Evolutionary conservation across 2,888 invertebrate genomes (phyloP).

Genomic region (Tromatobia lineatoria): DNA sequence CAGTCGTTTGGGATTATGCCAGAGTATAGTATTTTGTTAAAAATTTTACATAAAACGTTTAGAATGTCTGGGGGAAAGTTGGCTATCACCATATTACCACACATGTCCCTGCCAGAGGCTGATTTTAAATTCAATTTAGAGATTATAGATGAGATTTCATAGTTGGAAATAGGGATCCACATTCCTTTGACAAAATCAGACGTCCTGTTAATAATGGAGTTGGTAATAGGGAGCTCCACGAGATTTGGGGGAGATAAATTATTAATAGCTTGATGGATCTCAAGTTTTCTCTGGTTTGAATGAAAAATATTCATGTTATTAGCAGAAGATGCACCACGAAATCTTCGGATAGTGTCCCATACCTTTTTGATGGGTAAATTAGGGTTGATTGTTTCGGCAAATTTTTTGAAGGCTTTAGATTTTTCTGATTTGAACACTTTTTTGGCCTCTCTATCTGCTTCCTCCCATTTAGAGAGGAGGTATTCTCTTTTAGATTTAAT

Average conservation of each 20-base stretch:
- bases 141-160: neutral
- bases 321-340: neutral
- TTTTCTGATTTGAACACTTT: neutral
- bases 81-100: neutral
- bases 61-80: neutral
- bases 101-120: no score
- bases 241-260: no score
- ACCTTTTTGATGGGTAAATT: neutral
- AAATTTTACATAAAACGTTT: neutral
- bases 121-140: neutral
- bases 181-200: neutral
- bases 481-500: neutral
- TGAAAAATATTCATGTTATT: no score
- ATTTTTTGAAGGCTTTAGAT: neutral
- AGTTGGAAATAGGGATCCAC: neutral
- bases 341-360: neutral
- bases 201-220: no score
- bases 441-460: neutral
- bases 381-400: neutral
- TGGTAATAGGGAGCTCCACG: no score
- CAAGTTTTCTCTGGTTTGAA: no score
- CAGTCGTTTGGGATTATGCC: constrained; percentile 21
- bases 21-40: neutral
- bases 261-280: no score
- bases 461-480: neutral